phyloP scores from a whole-genome alignment of 2,113 vertebrate genomes.

The Pygoscelis antarcticus region DNA sequence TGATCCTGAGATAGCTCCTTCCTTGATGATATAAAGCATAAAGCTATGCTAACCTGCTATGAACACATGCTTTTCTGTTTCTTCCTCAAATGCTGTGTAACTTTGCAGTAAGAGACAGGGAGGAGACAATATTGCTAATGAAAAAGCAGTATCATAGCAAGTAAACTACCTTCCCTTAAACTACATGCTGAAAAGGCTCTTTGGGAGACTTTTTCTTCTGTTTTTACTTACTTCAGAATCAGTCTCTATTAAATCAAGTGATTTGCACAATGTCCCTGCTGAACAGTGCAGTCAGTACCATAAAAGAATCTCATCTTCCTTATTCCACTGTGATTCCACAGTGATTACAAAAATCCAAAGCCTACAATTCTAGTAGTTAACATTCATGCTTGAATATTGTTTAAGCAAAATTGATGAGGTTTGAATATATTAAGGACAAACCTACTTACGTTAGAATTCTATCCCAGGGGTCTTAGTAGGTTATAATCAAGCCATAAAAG shows the following conservation, averaged over 20 bases:
- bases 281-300: neutral
- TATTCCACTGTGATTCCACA: slow-evolving; percentile 21
- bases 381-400: slow-evolving; percentile 40
- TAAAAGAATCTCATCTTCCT: slow-evolving; percentile 16
- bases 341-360: slow-evolving; percentile 27
- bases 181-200: neutral
- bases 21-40: neutral
- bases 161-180: neutral
- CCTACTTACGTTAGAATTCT: neutral
- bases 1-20: neutral
- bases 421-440: slow-evolving; percentile 50
- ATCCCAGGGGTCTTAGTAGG: neutral
- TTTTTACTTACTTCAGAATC: slow-evolving; percentile 20
- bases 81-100: neutral
- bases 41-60: neutral
- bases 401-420: slow-evolving; percentile 53
- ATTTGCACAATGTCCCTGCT: neutral
- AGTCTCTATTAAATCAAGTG: slow-evolving; percentile 24
- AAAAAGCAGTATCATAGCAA: neutral
- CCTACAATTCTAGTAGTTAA: slow-evolving; percentile 1
- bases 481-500: slow-evolving; percentile 9
- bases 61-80: neutral
- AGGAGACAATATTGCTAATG: neutral
- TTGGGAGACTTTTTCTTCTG: neutral
- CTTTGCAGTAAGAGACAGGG: neutral